Evolutionary conservation across 2,113 vertebrate genomes (phyloP).

Genomic region (Sminthopsis crassicaudata): DNA sequence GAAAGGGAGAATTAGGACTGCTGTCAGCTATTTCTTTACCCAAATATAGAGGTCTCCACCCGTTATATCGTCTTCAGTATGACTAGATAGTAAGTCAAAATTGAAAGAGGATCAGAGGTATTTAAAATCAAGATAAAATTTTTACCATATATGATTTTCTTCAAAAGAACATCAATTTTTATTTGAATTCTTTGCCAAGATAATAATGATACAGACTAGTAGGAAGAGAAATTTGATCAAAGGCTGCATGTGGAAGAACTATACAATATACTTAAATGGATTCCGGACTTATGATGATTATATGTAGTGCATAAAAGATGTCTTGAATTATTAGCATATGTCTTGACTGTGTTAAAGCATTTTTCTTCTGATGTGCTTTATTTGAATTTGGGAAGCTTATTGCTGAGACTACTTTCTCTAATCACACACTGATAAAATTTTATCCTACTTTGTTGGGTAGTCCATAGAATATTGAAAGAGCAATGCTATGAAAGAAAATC

Average conservation of each 20-base stretch:
- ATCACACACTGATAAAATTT: not conserved
- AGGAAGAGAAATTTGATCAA: slow-evolving; percentile 15
- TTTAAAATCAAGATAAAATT: not conserved
- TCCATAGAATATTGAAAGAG: not conserved
- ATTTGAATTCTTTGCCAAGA: not conserved
- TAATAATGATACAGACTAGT: not conserved
- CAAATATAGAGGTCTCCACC: not conserved
- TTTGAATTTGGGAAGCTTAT: not conserved
- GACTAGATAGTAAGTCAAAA: not conserved
- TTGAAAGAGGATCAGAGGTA: not conserved
- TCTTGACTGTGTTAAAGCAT: not conserved
- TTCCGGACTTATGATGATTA: not conserved
- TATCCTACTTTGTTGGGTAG: not conserved
- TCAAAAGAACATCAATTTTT: not conserved
- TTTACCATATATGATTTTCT: not conserved
- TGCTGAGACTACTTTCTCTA: not conserved
- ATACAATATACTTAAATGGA: not conserved
- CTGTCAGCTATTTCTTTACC: not conserved
- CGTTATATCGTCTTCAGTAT: not conserved
- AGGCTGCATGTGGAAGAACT: not conserved
- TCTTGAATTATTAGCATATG: not conserved
- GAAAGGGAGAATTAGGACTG: not conserved
- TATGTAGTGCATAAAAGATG: not conserved
- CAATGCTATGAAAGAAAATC: not conserved
- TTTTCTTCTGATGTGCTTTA: not conserved